A percentile compares a stretch with the other conserved stretches of the same genome.
phyloP scores from a whole-genome alignment of 2,888 invertebrate species.

The Sphaerophoria rueppellii region DNA sequence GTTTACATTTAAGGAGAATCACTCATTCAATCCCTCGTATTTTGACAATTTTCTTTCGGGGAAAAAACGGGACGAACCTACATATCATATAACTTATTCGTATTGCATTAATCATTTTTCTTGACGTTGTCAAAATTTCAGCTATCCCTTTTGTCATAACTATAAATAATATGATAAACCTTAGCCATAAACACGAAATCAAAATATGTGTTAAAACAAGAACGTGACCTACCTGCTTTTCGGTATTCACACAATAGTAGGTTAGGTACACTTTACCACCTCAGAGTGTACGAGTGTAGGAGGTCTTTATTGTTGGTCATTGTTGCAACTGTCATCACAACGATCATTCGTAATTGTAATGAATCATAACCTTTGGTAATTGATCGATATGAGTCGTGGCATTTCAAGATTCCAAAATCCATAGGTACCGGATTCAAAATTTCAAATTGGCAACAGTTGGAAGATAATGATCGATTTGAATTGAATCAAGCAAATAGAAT shows the following conservation, averaged over 20 bases:
- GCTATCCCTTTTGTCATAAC: too few species aligned
- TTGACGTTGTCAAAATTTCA: too few species aligned
- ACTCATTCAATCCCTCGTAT: too few species aligned
- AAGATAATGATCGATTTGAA: constrained; percentile 62
- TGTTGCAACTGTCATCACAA: constrained; percentile 38
- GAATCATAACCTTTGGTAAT: constrained; percentile 33
- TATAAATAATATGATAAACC: too few species aligned
- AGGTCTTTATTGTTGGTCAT: constrained; percentile 19
- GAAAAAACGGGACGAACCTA: too few species aligned
- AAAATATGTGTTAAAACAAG: not conserved
- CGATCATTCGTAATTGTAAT: not conserved
- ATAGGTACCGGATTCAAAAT: constrained; percentile 1
- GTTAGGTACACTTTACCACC: not conserved
- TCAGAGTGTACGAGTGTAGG: not conserved
- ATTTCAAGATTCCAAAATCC: not conserved
- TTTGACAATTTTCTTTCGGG: too few species aligned
- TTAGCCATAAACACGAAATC: too few species aligned
- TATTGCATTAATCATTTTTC: too few species aligned
- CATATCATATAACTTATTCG: too few species aligned
- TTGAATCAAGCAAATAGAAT: constrained; percentile 45
- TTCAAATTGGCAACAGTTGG: not conserved
- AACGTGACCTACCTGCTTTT: constrained; percentile 26
- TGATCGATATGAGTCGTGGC: constrained; percentile 57
- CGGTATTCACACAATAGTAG: too few species aligned
- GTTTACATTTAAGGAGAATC: too few species aligned